Base-by-base conservation (phyloP, 2,888 invertebrate genomes). In the Callinectes sapidus region DNA sequence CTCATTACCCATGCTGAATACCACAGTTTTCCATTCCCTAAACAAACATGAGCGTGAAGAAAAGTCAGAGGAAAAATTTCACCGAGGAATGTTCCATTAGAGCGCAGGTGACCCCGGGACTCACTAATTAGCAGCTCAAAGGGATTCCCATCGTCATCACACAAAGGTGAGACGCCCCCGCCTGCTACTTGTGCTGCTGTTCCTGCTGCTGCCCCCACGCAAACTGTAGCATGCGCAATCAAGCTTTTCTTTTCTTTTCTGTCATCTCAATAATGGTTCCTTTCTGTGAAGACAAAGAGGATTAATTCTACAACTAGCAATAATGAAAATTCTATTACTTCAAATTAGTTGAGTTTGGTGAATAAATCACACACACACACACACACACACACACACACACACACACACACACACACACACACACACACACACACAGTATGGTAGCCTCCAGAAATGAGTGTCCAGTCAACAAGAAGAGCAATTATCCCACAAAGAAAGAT, bases 81-180 rank as follows among this genome's bases (percentile, higher is more conserved):
- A 32, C 81, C n/a, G 13, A 14, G 35, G 35, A 35, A 81, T 81
- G 81, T 81, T 81, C 81, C 35, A 35, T 81, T 81, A 35, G 77
- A 81, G 77, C 13, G 32, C 81, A 81, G 35, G 81, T 81, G 35
- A 81, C 81, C 35, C 32, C 14, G 81, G 32, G 81, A 81, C 81
- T 32, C 35, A 32, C 35, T 35, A 81, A 81, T 81, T 81, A 81
- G 81, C 35, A 35, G 35, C 35, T 81, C 81, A 81, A 81, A 81
- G 81, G 35, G 35, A 81, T 35, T 81, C 81, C 81, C 32, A 81
- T 35, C 18, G 18, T 35, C 32, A 35, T 35, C 81, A 32, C 13
- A 5, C 18, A 35, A 71, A 81, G 16, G 35, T 32, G 35, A 81
- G 35, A 81, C 81, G 32, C 81, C 35, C 81, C 35, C 35, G 35